phyloP scores from a whole-genome alignment of 2,888 invertebrate species.

The Drosophila paramelanica region DNA sequence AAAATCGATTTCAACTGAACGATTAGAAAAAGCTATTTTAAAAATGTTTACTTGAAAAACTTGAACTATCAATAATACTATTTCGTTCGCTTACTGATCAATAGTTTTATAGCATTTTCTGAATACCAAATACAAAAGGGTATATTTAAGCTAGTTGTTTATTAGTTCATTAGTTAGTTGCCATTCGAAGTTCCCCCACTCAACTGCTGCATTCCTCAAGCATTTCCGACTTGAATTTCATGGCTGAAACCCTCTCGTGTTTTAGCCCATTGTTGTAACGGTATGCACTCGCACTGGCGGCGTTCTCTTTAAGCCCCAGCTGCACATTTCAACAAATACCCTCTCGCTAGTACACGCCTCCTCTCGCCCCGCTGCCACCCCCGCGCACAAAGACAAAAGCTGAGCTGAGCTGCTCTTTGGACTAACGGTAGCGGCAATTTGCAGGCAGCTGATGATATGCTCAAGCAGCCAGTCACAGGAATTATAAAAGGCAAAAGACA shows the following conservation, averaged over 20 bases:
- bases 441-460: constrained; percentile 33
- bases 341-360: background rate
- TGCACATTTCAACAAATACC: constrained; percentile 39
- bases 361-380: background rate
- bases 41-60: too few species aligned
- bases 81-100: too few species aligned
- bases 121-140: background rate
- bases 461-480: constrained; percentile 39
- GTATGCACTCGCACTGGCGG: constrained; percentile 7
- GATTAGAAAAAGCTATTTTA: too few species aligned
- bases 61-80: too few species aligned
- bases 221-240: constrained; percentile 23
- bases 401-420: constrained; percentile 36
- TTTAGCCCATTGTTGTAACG: constrained; percentile 38
- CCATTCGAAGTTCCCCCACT: constrained; percentile 3
- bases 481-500: constrained; percentile 51
- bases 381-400: constrained; percentile 20
- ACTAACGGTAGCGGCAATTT: constrained; percentile 54
- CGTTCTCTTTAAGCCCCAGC: constrained; percentile 46
- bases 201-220: constrained; percentile 17
- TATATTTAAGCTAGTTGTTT: background rate
- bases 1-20: too few species aligned
- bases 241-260: constrained; percentile 8
- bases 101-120: too few species aligned
- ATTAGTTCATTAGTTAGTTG: constrained; percentile 23